Percentiles rank a stretch among this genome's conserved stretches.
Evolutionary conservation across 2,888 invertebrate genomes (phyloP).

Genomic region (Xestia rhomboidea): DNA sequence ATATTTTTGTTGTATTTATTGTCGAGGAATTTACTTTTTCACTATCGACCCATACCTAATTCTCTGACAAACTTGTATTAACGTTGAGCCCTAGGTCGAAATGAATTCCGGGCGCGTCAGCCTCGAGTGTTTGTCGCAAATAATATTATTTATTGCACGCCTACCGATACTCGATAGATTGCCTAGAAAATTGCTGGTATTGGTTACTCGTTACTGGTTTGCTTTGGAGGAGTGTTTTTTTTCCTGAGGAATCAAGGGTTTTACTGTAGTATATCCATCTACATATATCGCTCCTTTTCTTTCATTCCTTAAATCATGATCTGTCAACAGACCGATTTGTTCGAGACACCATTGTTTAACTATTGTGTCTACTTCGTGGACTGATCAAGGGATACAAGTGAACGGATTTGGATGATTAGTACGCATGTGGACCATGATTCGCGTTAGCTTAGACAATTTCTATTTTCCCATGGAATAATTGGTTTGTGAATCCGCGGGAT

Average conservation of each 20-base stretch:
- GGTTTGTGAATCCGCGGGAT: background rate
- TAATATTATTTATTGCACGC: conserved; percentile 40
- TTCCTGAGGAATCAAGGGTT: background rate
- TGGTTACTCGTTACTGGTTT: conserved; percentile 1
- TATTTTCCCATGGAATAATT: background rate
- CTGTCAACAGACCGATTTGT: too few relatives aligned
- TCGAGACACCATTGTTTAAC: too few relatives aligned
- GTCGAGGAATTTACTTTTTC: background rate
- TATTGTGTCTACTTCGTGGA: too few relatives aligned
- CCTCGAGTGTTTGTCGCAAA: conserved; percentile 29
- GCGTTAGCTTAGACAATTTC: background rate
- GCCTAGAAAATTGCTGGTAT: conserved; percentile 33
- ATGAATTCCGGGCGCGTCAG: conserved; percentile 25
- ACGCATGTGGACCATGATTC: background rate
- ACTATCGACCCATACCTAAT: too few relatives aligned
- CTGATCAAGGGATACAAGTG: too few relatives aligned
- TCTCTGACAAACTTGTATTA: background rate
- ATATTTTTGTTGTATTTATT: background rate
- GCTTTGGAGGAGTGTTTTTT: background rate
- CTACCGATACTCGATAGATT: conserved; percentile 24
- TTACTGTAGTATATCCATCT: background rate
- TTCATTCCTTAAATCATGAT: too few relatives aligned
- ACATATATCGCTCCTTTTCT: background rate
- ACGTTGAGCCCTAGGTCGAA: conserved; percentile 3
- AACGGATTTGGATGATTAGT: background rate